Conservation (phyloP, 2,113 vertebrate species). For the Protobothrops mucrosquamatus region DNA sequence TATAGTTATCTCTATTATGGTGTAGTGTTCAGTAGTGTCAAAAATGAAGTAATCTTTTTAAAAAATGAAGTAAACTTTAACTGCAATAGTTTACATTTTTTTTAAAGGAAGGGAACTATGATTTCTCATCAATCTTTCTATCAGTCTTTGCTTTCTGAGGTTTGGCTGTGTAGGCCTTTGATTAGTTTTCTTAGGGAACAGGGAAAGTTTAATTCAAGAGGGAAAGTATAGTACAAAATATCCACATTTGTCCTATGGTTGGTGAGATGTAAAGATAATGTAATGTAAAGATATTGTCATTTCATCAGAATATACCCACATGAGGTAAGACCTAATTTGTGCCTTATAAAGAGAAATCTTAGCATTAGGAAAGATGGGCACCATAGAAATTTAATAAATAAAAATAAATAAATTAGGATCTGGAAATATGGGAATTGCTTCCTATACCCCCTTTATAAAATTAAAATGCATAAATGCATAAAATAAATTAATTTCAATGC, state of each 20-base stretch:
- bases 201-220: neutral
- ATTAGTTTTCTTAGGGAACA: neutral
- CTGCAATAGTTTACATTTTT: neutral
- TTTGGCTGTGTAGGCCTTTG: neutral
- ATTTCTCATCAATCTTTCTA: conserved; percentile 5
- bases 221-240: neutral
- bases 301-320: neutral
- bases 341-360: neutral
- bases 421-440: neutral
- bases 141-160: neutral
- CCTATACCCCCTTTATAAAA: neutral
- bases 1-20: conserved; percentile 24
- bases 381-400: neutral
- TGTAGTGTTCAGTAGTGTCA: conserved; percentile 22
- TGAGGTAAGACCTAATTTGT: neutral
- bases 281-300: neutral
- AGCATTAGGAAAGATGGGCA: neutral
- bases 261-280: neutral
- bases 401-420: neutral
- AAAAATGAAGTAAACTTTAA: conserved; percentile 14
- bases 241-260: neutral
- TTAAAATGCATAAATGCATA: too few relatives aligned
- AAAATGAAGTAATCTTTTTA: neutral
- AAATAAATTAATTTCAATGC: too few relatives aligned
- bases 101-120: neutral